Evolutionary conservation across 2,888 invertebrate genomes (phyloP), one percentile per base, ranked within the genome.

Genomic region (Athripsodes cinereus): DNA sequence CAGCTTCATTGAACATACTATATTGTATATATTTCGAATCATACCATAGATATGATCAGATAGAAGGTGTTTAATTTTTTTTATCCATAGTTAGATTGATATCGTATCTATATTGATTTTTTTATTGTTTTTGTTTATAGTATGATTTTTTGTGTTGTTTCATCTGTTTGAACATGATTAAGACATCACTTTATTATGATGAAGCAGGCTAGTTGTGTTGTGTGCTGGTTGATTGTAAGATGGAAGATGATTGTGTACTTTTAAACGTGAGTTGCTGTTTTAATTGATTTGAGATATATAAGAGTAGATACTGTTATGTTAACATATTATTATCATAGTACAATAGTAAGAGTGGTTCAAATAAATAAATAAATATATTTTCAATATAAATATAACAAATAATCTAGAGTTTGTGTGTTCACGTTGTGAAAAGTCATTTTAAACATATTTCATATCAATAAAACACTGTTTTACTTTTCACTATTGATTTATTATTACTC

Each of bases 81-180:
- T 16, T 40, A 40, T 16, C 2, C 40, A 13, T 16, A 40, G 16
- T 40, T 13, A 16, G 40, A 40, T 3, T 8, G 40, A 5, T 40
- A 16, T 16, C 16, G 40, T 40, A 16, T n/a, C n/a, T n/a, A n/a
- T 40, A 16, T 16, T 40, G 13, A 26, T 40, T 40, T 40, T 31
- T 31, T 13, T 40, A 40, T 40, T 40, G 40, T 40, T 16, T 40
- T 40, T 40, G 13, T 40, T 40, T 13, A 16, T 40, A 2, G 13
- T 40, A 31, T 31, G 8, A 31, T 13, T 40, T 40, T 40, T 40
- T 40, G 5, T 40, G 13, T 40, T 40, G 40, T 40, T n/a, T 40
- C 11, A 11, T 31, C 16, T 54, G 54, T 54, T 54, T 54, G 47
- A 54, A 54, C 54, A 34, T 54, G 54, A 54, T 54, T 54, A 54